Base-by-base conservation (phyloP, 30 jellyfish, hydroid and myxozoan species). In the Mastigias papua region DNA sequence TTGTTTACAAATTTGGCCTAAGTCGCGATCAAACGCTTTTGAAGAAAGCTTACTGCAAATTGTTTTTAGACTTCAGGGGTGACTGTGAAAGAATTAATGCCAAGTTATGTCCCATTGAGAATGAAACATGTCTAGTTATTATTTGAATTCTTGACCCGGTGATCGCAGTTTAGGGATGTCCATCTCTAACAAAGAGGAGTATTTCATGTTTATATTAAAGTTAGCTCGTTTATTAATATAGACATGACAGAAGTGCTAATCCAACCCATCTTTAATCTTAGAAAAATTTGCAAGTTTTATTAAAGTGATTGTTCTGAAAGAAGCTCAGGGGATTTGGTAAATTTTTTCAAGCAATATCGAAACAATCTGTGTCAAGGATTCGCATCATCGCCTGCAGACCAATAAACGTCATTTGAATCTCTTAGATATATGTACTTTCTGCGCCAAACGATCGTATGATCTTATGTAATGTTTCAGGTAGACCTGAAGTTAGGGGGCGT, bases 151-250 rank as follows among this genome's bases (percentile, higher is more conserved):
- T 29, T 77, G 88, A 77, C 88, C 88, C 48, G 35, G 34, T 46
- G 63, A 29, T 54, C 88, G 20, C 88, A 77, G 88, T 77, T 77
- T 77, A 25, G 88, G 88, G 88, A 54, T 57, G 88, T 58, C 88
- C 88, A 54, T 77, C 76, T 29, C 48, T 13, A 25, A n/a, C 83
- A 54, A 61, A 26, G 88, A 58, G 54, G 60, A 31, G 75, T 78
- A 77, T 62, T 77, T 77, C 79, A 77, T 77, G 88, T 77, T 77
- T 77, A 54, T 77, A 57, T 62, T 46, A 54, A 57, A 72, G 26
- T 27, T 22, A 15, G 74, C 42, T 27, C 15, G 37, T 1, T 63
- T 25, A 63, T 20, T 63, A 63, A 63, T 10, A 26, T 27, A 63
- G 74, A 27, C 7, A 63, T 9, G 33, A 2, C 6, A 13, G 23